Percentiles rank a stretch among this genome's conserved stretches.
phyloP scores from a whole-genome alignment of 2,797 vertebrate genomes.

The Botia kubotai region DNA sequence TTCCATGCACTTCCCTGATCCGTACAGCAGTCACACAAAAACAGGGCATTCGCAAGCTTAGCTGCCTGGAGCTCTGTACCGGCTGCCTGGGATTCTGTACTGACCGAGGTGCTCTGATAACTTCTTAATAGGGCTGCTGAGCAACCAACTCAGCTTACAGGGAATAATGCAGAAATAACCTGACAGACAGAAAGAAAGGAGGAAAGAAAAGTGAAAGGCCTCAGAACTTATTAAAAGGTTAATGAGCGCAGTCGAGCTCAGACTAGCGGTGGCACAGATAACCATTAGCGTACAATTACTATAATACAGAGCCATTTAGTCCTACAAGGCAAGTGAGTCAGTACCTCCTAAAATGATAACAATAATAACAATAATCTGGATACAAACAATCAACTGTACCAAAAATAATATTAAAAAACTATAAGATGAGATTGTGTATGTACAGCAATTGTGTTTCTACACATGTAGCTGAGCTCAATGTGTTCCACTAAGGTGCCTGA shows the following conservation, averaged over 20 bases:
- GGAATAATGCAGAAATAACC: slow-evolving; percentile 4
- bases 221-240: slow-evolving; percentile 26
- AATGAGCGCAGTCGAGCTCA: slow-evolving; percentile 25
- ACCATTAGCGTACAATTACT: slow-evolving; percentile 31
- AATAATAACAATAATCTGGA: background rate
- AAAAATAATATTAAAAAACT: background rate
- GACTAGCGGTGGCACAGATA: slow-evolving; percentile 17
- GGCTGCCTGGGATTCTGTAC: slow-evolving; percentile 30
- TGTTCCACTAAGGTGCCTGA: background rate
- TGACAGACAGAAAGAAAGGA: slow-evolving; percentile 1
- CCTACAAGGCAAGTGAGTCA: background rate
- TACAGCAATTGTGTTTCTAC: no score
- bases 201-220: background rate
- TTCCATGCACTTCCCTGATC: background rate
- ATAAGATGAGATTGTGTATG: background rate
- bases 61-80: slow-evolving; percentile 26
- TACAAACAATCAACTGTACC: background rate
- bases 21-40: slow-evolving; percentile 11
- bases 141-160: slow-evolving; percentile 40
- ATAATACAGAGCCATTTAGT: background rate
- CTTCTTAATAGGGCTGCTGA: slow-evolving; percentile 46
- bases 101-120: slow-evolving; percentile 38
- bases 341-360: background rate
- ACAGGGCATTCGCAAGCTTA: slow-evolving; percentile 36
- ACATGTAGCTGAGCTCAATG: background rate